Evolutionary conservation across 2,113 vertebrate species (phyloP), one percentile per base, ranked within the genome.

Genomic region (Prionailurus bengalensis): DNA sequence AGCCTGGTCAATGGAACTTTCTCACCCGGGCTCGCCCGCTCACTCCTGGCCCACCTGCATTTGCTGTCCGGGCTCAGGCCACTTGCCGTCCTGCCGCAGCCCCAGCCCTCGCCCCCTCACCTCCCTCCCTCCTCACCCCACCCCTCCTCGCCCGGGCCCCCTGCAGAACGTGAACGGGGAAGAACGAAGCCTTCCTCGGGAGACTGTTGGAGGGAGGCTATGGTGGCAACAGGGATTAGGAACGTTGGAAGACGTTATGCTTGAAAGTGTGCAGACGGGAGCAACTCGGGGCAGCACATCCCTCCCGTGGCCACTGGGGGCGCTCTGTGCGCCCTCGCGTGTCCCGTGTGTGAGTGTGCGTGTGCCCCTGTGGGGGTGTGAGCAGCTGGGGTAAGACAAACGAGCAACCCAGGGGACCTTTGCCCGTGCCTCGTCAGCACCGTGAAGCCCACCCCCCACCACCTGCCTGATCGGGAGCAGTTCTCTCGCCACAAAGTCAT

Each of bases 71-170:
- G 42, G 19, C 71, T 74, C 71, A 1, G 39, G 36, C 23, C 12
- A 3, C 23, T 7, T 42, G 71, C 71, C 4, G 1, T 45, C 39
- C 13, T 1, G 13, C 73, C 23, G 33, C n/a, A 15, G 25, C 11
- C 29, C 29, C 33, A 31, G 27, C 33, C 48, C 42, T 11, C 14
- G 5, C 9, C 23, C 9, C 8, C n/a, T 1, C 3, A 0, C 14
- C 14, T 5, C 15, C 23, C 1, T 19, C 15, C 14, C 5, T 6
- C 42, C 4, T 19, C 5, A 15, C 5, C 3, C 4, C 3, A 4
- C 8, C 7, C 29, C 0, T 15, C 53, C 51, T 29, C 5, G 1
- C 16, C 5, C 12, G 23, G 61, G 7, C 36, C 23, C 61, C 16
- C 74, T 70, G 25, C 3, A 4, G 25, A 33, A 58, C 70, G 0